Percentiles rank a stretch among this genome's conserved stretches.
Conservation (phyloP, 92 coral and sea anemone genomes). For the Palythoa grandis region DNA sequence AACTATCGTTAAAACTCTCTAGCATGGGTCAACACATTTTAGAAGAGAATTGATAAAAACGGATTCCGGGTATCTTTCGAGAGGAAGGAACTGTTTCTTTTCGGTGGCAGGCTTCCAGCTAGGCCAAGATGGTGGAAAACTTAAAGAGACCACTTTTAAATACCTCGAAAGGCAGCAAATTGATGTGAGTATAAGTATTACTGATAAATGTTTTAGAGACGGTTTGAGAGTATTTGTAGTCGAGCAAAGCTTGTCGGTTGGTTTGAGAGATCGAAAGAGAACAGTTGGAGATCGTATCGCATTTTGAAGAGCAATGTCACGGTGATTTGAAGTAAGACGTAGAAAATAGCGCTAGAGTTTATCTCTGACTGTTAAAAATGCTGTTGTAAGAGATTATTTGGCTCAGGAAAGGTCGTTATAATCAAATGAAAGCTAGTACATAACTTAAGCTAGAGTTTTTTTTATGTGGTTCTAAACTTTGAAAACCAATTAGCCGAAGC, state of each 20-base stretch:
- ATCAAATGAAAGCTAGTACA: neutral
- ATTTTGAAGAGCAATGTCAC: neutral
- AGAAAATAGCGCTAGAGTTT: neutral
- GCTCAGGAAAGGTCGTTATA: neutral
- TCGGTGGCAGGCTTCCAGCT: constrained; percentile 40
- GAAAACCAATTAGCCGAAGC: neutral
- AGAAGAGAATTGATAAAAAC: constrained; percentile 4
- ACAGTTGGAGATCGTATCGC: neutral
- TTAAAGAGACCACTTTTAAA: constrained; percentile 10
- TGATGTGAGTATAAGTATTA: constrained; percentile 16
- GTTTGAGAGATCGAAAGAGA: neutral
- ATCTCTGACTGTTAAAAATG: neutral
- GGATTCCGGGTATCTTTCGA: constrained; percentile 14
- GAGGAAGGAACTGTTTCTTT: constrained; percentile 1
- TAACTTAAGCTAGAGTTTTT: neutral
- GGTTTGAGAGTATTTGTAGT: neutral
- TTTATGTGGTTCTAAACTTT: neutral
- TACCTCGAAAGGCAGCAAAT: constrained; percentile 16
- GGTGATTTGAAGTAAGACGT: neutral
- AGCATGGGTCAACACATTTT: constrained; percentile 11
- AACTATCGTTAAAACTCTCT: constrained; percentile 10
- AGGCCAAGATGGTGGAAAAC: constrained; percentile 1
- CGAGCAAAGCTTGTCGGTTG: neutral
- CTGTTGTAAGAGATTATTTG: neutral
- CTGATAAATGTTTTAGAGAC: neutral